These are phyloP conservation scores for Felis catus DNA, from an alignment of 2,113 vertebrate species.

Conservation along the genomic window F.catus_Fca126_mat1.0 CM031421.1:67291001-67291500, in stretches of 20 bases:
- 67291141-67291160: not conserved
- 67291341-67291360: not conserved
- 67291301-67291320: not conserved
- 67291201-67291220: not conserved
- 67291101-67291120: not conserved
- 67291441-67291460: not conserved
- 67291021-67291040: not conserved
- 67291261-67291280: not conserved
- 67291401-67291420: not conserved
- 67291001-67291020: too few species aligned
- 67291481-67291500: not conserved
- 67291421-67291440: not conserved
- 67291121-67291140: not conserved
- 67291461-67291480: not conserved
- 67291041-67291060: not conserved
- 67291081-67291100: not conserved
- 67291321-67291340: not conserved
- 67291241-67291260: not conserved
- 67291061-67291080: not conserved
- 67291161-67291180: not conserved
- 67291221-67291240: not conserved
- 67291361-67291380: not conserved
- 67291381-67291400: not conserved
- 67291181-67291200: slow-evolving; percentile 12
- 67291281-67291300: not conserved